These are phyloP conservation scores for Pyrrhosoma nymphula DNA, from an alignment of 2,888 invertebrate species.

Conservation along the genomic window DNA sequence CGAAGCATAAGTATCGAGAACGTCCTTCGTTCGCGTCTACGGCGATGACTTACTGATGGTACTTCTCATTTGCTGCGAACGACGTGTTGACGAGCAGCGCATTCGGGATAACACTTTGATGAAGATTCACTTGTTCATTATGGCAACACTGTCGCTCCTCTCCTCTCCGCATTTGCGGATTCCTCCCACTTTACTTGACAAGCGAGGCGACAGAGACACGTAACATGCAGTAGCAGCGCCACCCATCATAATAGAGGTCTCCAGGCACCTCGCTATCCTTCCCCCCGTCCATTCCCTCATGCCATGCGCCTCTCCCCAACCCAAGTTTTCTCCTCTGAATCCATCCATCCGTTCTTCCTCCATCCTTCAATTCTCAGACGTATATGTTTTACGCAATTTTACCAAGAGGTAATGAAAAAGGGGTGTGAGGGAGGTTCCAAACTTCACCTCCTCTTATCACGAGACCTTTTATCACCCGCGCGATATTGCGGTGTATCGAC, in stretches of 20 bases:
- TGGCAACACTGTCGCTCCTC: background rate
- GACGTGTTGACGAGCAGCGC: background rate
- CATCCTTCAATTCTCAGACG: too few species aligned
- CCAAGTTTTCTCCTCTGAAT: too few species aligned
- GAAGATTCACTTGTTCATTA: constrained; percentile 32
- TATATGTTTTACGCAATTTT: background rate
- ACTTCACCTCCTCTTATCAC: too few species aligned
- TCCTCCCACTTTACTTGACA: background rate
- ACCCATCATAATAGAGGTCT: background rate
- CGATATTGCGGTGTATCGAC: too few species aligned
- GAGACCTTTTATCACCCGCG: too few species aligned
- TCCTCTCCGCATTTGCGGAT: background rate
- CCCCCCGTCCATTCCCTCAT: background rate
- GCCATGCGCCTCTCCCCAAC: background rate
- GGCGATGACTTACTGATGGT: background rate
- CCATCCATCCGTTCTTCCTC: too few species aligned
- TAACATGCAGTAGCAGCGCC: background rate
- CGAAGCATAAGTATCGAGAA: background rate
- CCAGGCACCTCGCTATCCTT: background rate
- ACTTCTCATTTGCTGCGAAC: constrained; percentile 16
- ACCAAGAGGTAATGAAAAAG: background rate
- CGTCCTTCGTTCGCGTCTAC: background rate
- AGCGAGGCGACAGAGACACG: background rate
- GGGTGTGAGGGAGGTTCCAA: too few species aligned
- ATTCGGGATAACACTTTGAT: background rate